These are phyloP conservation scores for Amphilophus citrinellus DNA, from an alignment of 2,113 vertebrate species.

Conservation along the genomic window DNA sequence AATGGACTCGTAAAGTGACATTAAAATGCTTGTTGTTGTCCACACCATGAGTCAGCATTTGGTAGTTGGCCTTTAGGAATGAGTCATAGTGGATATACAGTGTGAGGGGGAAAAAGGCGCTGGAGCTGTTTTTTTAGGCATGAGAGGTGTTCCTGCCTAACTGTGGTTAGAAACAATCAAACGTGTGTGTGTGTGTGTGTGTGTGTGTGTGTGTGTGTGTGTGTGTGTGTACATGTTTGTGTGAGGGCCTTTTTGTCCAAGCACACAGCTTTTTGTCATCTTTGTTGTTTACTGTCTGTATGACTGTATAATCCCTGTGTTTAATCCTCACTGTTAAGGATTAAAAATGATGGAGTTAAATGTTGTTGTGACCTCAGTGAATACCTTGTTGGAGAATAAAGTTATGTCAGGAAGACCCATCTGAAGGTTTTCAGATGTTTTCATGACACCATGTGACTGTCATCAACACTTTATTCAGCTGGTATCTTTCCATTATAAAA, in stretches of 20 bases:
- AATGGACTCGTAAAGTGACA: constrained; percentile 23
- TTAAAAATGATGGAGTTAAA: constrained; percentile 41
- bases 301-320: constrained; percentile 54
- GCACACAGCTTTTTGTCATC: constrained; percentile 28
- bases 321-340: constrained; percentile 57
- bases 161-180: not conserved
- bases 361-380: constrained; percentile 26
- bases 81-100: constrained; percentile 46
- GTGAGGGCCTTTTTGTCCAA: constrained; percentile 19
- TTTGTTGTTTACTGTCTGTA: constrained; percentile 55
- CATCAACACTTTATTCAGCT: not conserved
- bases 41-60: constrained; percentile 49
- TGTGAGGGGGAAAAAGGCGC: constrained; percentile 19
- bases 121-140: constrained; percentile 39
- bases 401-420: constrained; percentile 2
- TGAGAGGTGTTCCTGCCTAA: constrained; percentile 33
- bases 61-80: constrained; percentile 47
- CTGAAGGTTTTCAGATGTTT: not conserved
- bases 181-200: not conserved
- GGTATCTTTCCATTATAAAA: not conserved
- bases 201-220: constrained; percentile 3
- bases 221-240: not conserved
- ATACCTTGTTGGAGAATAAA: not conserved
- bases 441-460: not conserved
- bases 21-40: constrained; percentile 27